Evolutionary conservation across 1,140 invertebrate species (phyloP).

Genomic region (Bursaphelenchus mucronatus): DNA sequence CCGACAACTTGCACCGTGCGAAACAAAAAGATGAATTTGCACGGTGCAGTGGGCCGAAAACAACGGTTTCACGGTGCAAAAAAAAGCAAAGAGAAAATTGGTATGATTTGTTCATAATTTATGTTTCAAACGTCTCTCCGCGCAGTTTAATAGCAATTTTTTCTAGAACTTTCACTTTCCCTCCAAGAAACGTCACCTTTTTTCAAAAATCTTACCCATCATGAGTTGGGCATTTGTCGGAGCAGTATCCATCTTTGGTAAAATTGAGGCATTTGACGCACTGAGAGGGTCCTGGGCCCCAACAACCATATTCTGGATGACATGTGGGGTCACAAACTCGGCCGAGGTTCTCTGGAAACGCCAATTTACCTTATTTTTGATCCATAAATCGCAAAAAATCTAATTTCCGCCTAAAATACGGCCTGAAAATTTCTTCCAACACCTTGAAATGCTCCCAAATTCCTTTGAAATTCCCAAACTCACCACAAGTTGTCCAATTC

Average conservation of each 20-base stretch:
- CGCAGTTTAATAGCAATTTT: too few relatives aligned
- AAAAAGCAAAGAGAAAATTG: too few relatives aligned
- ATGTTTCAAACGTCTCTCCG: too few relatives aligned
- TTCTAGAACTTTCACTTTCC: too few relatives aligned
- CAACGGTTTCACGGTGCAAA: too few relatives aligned
- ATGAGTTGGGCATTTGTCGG: constrained; percentile 30
- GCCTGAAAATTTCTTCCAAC: too few relatives aligned
- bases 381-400: constrained; percentile 3
- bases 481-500: constrained; percentile 22
- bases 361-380: constrained; percentile 18
- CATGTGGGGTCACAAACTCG: constrained; percentile 36
- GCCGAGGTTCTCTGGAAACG: constrained; percentile 25
- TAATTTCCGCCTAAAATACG: not conserved
- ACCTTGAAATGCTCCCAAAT: not conserved
- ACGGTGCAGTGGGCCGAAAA: too few relatives aligned
- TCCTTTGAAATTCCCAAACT: constrained; percentile 1
- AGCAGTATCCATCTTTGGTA: constrained; percentile 25
- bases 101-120: too few relatives aligned
- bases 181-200: constrained; percentile 10
- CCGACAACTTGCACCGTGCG: too few relatives aligned
- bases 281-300: constrained; percentile 33
- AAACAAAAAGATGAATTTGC: too few relatives aligned
- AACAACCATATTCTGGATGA: constrained; percentile 40
- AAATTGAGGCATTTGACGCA: constrained; percentile 37
- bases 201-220: constrained; percentile 28